Evolutionary conservation across 2,797 vertebrate genomes (phyloP).

Genomic region (Malacoctenus gilli): DNA sequence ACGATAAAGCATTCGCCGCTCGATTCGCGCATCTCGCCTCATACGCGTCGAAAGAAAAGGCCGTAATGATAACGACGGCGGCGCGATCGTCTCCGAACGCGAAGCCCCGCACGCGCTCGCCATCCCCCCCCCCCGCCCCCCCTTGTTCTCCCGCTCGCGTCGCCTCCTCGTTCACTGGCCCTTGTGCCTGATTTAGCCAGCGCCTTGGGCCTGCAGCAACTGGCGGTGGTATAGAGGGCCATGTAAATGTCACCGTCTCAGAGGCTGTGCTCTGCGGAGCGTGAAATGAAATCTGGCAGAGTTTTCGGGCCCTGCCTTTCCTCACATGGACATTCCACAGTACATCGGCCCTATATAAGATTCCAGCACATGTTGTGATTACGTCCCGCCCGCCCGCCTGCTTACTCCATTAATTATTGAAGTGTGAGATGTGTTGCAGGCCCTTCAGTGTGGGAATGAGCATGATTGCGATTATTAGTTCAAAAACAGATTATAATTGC

Average conservation of each 20-base stretch:
- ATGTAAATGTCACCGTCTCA: slow-evolving; percentile 86
- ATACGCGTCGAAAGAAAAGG: slow-evolving; percentile 9
- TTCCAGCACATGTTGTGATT: slow-evolving; percentile 72
- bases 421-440: slow-evolving; percentile 10
- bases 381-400: slow-evolving; percentile 62
- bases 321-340: slow-evolving; percentile 71
- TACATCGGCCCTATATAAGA: slow-evolving; percentile 62
- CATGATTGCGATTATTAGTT: slow-evolving; percentile 37
- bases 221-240: slow-evolving; percentile 78
- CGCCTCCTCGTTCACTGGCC: slow-evolving; percentile 68
- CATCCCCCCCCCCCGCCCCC: slow-evolving; percentile 49
- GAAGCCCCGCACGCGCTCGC: slow-evolving; percentile 39
- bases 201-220: slow-evolving; percentile 81
- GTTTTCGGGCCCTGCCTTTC: slow-evolving; percentile 82
- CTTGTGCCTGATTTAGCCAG: slow-evolving; percentile 80
- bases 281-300: slow-evolving; percentile 92
- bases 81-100: slow-evolving; percentile 17
- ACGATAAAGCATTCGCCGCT: slow-evolving; percentile 24
- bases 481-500: slow-evolving; percentile 43
- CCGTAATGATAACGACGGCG: slow-evolving; percentile 9
- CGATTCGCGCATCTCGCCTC: slow-evolving; percentile 23
- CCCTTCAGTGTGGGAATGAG: slow-evolving; percentile 17
- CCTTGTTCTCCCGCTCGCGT: slow-evolving; percentile 48
- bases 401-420: slow-evolving; percentile 56
- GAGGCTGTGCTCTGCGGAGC: slow-evolving; percentile 87